Base-by-base conservation (phyloP, 2,113 vertebrate species). In the Nerophis ophidion region DNA sequence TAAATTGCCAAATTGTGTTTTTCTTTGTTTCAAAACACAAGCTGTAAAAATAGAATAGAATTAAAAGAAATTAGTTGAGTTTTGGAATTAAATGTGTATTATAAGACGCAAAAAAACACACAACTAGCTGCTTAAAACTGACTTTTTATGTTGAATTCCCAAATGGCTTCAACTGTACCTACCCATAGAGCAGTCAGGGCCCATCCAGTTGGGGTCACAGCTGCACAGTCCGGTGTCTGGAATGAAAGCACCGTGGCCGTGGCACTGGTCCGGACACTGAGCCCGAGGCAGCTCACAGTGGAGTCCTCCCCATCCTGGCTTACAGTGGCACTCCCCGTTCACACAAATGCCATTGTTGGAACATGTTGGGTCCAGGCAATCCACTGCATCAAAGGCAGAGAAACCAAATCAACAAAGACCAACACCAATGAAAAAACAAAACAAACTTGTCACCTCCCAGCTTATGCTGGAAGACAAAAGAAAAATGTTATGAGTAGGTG, bases 181-280 rank as follows among this genome's bases (percentile, higher is more conserved):
- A 98, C 97, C 97, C 51, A 96, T 91, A 3, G 97, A 96, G 88
- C 96, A 99, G 91, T 99, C 97, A 0, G 95, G 95, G 67, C 96
- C 97, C 93, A 98, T 99, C 95, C 95, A 99, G 86, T 91, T 97
- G 75, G 97, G 93, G 78, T 99, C 97, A 3, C 97, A 99, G 92
- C 88, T 94, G 82, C 97, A 99, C 45, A 98, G 90, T 44, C 95
- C 96, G 0, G 95, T 94, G 87, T 99, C 97, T 0, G 95, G 86
- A 69, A 99, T 90, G 86, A 94, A 98, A 16, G 95, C 93, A 10
- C 97, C 97, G 0, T 99, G 97, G 11, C 97, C 96, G 0, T 97
- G 96, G 74, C 97, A 99, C 84, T 98, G 97, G 63, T 98, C 97
- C 0, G 96, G 95, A 81, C 97, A 99, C 80, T 97, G 95, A 7